Evolutionary conservation across 2,888 invertebrate genomes (phyloP).

Genomic region (Phengaris alcon): DNA sequence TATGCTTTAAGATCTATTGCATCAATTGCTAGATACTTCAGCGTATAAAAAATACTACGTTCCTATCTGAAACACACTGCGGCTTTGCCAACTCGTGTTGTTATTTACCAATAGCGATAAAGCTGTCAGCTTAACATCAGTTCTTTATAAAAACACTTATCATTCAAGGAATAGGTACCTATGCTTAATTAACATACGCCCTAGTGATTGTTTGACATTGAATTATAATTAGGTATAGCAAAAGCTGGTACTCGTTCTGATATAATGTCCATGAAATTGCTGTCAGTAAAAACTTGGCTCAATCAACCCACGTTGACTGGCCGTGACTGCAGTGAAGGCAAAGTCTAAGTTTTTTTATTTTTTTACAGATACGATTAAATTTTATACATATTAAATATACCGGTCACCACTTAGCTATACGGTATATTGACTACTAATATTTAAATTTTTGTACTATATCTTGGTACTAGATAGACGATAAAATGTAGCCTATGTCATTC

Average conservation of each 20-base stretch:
- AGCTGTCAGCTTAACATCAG: not conserved
- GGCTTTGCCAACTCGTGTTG: no score
- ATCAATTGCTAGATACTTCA: no score
- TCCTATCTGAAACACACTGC: no score
- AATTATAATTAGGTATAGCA: slow-evolving; percentile 21
- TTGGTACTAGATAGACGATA: no score
- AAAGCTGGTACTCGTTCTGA: slow-evolving; percentile 12
- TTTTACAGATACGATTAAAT: not conserved
- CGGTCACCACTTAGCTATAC: not conserved
- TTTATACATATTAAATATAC: not conserved
- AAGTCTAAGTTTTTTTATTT: slow-evolving; percentile 22
- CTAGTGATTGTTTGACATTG: slow-evolving; percentile 21
- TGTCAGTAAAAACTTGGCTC: slow-evolving; percentile 27
- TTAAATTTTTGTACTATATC: no score
- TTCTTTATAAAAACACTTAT: slow-evolving; percentile 12
- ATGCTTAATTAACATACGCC: slow-evolving; percentile 11
- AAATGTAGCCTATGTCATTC: no score
- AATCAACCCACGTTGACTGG: slow-evolving; percentile 25
- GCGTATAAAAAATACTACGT: no score
- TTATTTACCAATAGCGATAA: not conserved
- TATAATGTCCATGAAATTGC: slow-evolving; percentile 31
- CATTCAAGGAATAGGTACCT: not conserved
- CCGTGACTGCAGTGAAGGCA: slow-evolving; percentile 5
- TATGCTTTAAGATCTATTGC: no score
- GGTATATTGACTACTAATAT: no score